A percentile compares a stretch with the other conserved stretches of the same genome.
Evolutionary conservation across 1,140 invertebrate genomes (phyloP).

Genomic region (Hestina assimilis): DNA sequence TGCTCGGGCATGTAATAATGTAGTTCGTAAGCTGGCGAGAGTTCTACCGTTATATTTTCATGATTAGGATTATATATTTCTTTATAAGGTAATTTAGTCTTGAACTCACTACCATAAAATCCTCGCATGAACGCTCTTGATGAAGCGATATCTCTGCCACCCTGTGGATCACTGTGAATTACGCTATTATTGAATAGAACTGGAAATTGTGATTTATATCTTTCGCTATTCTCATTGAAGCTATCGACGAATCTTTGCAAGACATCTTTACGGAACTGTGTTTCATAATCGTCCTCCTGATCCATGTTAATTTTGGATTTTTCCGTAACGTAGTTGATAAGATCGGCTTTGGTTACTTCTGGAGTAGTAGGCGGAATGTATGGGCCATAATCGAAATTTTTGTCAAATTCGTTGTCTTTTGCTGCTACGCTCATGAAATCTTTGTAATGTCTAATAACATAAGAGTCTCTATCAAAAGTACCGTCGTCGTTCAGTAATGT

Average conservation of each 20-base stretch:
- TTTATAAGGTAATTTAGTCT: conserved; percentile 1
- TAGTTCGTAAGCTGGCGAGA: conserved; percentile 63
- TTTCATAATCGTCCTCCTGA: conserved; percentile 55
- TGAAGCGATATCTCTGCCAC: conserved; percentile 44
- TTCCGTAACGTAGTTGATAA: conserved; percentile 20
- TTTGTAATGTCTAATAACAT: conserved; percentile 57
- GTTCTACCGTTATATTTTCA: conserved; percentile 52
- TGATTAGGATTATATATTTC: conserved; percentile 42
- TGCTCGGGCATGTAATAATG: conserved; percentile 67
- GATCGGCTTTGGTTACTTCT: conserved; percentile 37
- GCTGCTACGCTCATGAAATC: conserved; percentile 53
- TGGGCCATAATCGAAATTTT: conserved; percentile 31
- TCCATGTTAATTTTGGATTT: conserved; percentile 19
- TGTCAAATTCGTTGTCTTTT: conserved; percentile 48
- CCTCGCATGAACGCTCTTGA: conserved; percentile 52
- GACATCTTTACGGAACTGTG: conserved; percentile 57
- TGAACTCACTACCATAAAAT: conserved; percentile 20
- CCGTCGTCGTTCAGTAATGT: conserved; percentile 31
- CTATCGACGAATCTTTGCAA: conserved; percentile 62
- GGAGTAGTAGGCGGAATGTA: conserved; percentile 37
- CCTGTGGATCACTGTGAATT: conserved; percentile 33
- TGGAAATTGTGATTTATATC: conserved; percentile 58
- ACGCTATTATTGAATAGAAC: conserved; percentile 61
- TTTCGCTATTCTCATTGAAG: conserved; percentile 58
- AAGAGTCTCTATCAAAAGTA: conserved; percentile 44